Evolutionary conservation across 2,113 vertebrate genomes (phyloP).

Genomic region (Phoenicopterus ruber): DNA sequence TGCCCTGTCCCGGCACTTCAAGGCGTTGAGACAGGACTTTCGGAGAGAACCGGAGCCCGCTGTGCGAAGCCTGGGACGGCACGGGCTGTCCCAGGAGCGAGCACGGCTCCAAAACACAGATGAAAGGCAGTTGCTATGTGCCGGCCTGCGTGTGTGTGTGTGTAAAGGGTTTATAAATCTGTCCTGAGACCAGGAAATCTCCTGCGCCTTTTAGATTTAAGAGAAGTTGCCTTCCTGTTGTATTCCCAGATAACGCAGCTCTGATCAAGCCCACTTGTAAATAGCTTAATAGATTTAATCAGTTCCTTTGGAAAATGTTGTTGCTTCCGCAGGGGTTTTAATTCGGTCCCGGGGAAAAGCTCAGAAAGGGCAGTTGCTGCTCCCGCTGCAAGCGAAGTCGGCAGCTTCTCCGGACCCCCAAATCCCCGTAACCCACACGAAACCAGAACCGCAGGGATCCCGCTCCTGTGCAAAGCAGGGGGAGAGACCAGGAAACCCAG

Average conservation of each 20-base stretch:
- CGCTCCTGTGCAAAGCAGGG: background rate
- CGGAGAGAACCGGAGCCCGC: background rate
- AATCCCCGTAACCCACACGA: background rate
- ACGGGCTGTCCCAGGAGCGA: background rate
- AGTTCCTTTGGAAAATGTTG: slow-evolving; percentile 69
- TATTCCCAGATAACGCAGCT: slow-evolving; percentile 44
- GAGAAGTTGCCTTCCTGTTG: slow-evolving; percentile 66
- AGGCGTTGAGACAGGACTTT: background rate
- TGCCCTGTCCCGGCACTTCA: background rate
- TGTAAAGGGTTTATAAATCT: slow-evolving; percentile 39
- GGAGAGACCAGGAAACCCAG: slow-evolving; percentile 8
- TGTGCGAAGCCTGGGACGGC: background rate
- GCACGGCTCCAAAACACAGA: background rate
- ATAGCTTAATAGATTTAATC: slow-evolving; percentile 58
- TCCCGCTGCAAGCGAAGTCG: background rate
- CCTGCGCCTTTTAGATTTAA: slow-evolving; percentile 52
- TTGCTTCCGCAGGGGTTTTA: slow-evolving; percentile 61
- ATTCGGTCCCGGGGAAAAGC: background rate
- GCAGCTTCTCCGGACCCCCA: background rate
- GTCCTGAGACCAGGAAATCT: slow-evolving; percentile 47
- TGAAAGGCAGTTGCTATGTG: background rate
- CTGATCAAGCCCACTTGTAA: slow-evolving; percentile 51
- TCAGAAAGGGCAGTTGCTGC: background rate
- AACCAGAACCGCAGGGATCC: background rate
- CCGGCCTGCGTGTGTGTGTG: background rate